Evolutionary conservation across 2,113 vertebrate species (phyloP), one percentile per base, ranked within the genome.

Genomic region (Alaudala cheleensis): DNA sequence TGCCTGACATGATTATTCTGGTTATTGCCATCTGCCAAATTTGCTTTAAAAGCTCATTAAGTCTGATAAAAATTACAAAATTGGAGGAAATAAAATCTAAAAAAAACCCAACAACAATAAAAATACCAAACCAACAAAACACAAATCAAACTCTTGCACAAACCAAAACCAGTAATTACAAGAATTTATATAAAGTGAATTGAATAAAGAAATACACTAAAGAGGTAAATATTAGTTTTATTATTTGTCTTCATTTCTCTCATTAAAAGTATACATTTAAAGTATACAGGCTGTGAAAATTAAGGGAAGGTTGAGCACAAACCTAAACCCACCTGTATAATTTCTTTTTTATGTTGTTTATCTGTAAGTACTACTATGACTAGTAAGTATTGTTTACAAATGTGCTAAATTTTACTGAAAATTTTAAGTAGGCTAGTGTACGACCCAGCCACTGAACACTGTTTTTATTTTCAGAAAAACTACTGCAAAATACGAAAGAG

Each of bases 401-500:
- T 45, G 18, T 45, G 5, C 2, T 84, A 53, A 37, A 81, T 81
- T 66, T 69, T 81, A 29, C 14, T 49, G 11, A 83, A 81, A 58
- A 58, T 56, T 86, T 73, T n/a, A 76, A 16, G 8, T 37, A 37
- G 37, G 37, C 8, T 37, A 37, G 10, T 37, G 7, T n/a, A 40
- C 0, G 2, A 76, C 6, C 3, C 14, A 74, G 19, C 3, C 60
- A 54, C 2, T 71, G 3, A 70, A 6, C 26, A 64, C 9, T 13
- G 5, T 1, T 77, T 82, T 57, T 62, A 28, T 45, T 88, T 17
- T 44, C 61, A 72, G 22, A 79, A 70, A 24, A 71, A 28, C 8
- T 83, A 26, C 14, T 81, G 3, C 4, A 70, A 88, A 91, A 64
- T 66, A 57, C 12, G 8, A 70, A 73, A 73, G 26, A 81, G 15